These are phyloP conservation scores for Neuroterus valhalla DNA, from an alignment of 1,140 invertebrate species.

Conservation along the genomic window DNA sequence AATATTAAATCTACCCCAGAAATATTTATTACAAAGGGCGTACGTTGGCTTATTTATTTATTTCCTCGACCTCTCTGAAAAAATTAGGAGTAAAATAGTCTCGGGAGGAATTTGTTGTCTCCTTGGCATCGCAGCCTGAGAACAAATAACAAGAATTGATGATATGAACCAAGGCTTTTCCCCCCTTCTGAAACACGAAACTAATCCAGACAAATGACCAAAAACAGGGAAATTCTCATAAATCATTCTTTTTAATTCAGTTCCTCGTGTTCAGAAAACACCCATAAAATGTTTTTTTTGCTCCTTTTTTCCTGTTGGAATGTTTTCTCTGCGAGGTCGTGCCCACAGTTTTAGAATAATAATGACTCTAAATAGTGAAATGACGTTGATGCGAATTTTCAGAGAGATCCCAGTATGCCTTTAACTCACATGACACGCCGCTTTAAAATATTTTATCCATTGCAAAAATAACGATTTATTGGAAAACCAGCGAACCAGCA, in stretches of 20 bases:
- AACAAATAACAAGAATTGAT: slow-evolving; percentile 30
- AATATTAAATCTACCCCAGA: background rate
- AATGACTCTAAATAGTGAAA: background rate
- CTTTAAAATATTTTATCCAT: slow-evolving; percentile 50
- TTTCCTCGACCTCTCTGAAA: slow-evolving; percentile 2
- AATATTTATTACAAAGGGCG: background rate
- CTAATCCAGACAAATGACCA: slow-evolving; percentile 13
- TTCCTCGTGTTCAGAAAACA: background rate
- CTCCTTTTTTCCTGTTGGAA: background rate
- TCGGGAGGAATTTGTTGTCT: slow-evolving; percentile 15
- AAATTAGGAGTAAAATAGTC: slow-evolving; percentile 25
- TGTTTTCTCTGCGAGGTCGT: background rate
- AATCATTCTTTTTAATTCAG: slow-evolving; percentile 19
- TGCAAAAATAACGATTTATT: slow-evolving; percentile 55
- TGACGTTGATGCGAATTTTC: background rate
- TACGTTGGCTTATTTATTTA: slow-evolving; percentile 6
- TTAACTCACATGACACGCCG: slow-evolving; percentile 46
- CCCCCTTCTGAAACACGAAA: background rate
- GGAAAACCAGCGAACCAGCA: slow-evolving; percentile 22
- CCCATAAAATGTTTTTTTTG: background rate
- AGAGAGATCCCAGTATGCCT: slow-evolving; percentile 31
- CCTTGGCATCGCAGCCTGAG: slow-evolving; percentile 7
- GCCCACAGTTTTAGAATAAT: background rate
- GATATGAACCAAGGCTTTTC: slow-evolving; percentile 16
- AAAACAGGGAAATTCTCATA: slow-evolving; percentile 11